Evolutionary conservation across 2,113 vertebrate species (phyloP).

Genomic region (Dipodomys ordii): DNA sequence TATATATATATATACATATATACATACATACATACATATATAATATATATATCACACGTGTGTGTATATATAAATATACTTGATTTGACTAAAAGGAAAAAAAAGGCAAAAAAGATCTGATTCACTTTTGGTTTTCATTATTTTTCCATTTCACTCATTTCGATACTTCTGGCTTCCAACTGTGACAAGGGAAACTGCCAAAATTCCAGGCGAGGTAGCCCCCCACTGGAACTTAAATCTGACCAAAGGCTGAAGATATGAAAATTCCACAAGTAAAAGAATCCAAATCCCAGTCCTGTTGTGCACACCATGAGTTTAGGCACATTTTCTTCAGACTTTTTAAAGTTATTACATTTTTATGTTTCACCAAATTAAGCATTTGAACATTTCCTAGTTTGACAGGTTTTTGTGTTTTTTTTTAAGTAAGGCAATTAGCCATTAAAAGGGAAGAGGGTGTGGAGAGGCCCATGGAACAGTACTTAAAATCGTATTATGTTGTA

Average conservation of each 20-base stretch:
- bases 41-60: no score
- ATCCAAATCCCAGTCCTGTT: conserved; percentile 38
- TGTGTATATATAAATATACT: background rate
- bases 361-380: conserved; percentile 49
- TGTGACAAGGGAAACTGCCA: conserved; percentile 73
- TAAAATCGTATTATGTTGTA: conserved; percentile 15
- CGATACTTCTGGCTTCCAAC: conserved; percentile 70
- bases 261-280: conserved; percentile 67
- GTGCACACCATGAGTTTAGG: conserved; percentile 38
- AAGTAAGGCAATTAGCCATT: conserved; percentile 8
- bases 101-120: conserved; percentile 49
- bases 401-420: background rate
- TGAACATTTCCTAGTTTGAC: conserved; percentile 58
- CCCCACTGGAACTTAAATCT: conserved; percentile 56
- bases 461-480: background rate
- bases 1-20: background rate
- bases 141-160: conserved; percentile 76
- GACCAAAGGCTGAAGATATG: conserved; percentile 69
- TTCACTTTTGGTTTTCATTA: conserved; percentile 79
- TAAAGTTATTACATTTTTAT: conserved; percentile 43
- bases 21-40: background rate
- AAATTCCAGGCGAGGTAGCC: conserved; percentile 61
- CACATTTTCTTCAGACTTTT: conserved; percentile 51
- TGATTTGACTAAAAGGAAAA: conserved; percentile 17
- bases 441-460: background rate